Percentiles rank a stretch among this genome's conserved stretches.
Conservation (phyloP, 2,888 invertebrate genomes). For the Cheilosia vernalis region DNA sequence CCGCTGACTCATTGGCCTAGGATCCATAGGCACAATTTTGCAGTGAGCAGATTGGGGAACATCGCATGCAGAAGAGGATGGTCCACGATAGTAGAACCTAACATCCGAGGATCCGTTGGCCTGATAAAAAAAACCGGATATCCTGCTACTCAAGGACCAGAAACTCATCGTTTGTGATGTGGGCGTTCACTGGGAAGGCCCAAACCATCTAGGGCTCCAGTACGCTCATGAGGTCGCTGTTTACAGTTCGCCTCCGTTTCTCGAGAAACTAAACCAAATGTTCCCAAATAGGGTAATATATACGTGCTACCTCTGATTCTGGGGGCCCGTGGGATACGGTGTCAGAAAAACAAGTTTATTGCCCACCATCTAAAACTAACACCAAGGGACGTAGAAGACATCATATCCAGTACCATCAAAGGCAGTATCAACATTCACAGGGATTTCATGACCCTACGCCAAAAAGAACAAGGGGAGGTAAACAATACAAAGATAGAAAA, state of each 20-base stretch:
- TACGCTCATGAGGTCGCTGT: not conserved
- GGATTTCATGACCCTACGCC: not conserved
- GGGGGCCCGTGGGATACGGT: not conserved
- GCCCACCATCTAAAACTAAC: not conserved
- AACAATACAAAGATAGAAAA: no score
- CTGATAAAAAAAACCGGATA: constrained; percentile 3
- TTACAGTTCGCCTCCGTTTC: not conserved
- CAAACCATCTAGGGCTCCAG: not conserved
- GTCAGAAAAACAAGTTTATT: not conserved
- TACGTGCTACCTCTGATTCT: not conserved
- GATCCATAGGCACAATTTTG: not conserved
- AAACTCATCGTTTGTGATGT: constrained; percentile 3
- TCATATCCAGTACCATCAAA: constrained; percentile 6
- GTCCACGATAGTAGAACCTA: no score
- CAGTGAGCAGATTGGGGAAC: not conserved
- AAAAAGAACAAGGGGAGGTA: no score
- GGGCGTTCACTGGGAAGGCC: constrained; percentile 11
- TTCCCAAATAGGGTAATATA: not conserved
- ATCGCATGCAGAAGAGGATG: not conserved
- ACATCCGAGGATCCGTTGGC: not conserved
- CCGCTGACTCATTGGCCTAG: not conserved
- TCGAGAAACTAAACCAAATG: not conserved
- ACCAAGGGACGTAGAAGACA: not conserved
- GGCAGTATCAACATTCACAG: constrained; percentile 5
- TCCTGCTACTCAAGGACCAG: not conserved